Evolutionary conservation across 2,113 vertebrate genomes (phyloP), one percentile per base, ranked within the genome.

Genomic region (Channa argus): DNA sequence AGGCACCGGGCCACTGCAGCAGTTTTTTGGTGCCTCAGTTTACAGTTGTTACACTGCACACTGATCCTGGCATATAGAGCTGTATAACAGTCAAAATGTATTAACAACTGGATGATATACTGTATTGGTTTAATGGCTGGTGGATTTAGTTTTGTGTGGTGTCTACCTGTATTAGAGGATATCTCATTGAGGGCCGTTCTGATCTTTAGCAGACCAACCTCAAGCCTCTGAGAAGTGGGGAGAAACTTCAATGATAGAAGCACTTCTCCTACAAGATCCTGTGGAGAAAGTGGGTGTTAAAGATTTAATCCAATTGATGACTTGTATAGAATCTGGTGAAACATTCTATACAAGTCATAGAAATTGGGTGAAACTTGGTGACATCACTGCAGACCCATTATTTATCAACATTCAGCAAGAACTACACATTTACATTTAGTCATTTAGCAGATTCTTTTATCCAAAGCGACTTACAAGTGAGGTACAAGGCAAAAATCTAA

Each of bases 231-330:
- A 60, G 93, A 92, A 5, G 93, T 94, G 14, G 94, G 94, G 43
- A 95, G 89, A 58, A 93, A 93, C 90, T 89, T 96, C 2, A 95
- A 71, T 0, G 91, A 94, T 15, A 96, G 77, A 4, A 96, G 90
- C 3, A 94, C 88, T 60, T 94, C 84, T 75, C 94, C 95, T 10
- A 94, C 93, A 7, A 87, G 36, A 68, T 95, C 93, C 94, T 96
- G 75, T n/a, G 49, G 41, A 71, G n/a, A 65, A 11, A n/a, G 4
- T 58, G 5, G 54, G 14, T n/a, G 5, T 56, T 8, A 10, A 46
- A 5, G 45, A 3, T 37, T 50, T 3, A 67, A 34, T 4, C 24
- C 47, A 38, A 55, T 15, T 24, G 24, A 24, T 24, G 24, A 24
- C 24, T 24, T 24, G 24, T 24, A 24, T 1, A 24, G 24, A 24